Base-by-base conservation (phyloP, 2,797 vertebrate genomes). In the Sternarchorhynchus goeldii region DNA sequence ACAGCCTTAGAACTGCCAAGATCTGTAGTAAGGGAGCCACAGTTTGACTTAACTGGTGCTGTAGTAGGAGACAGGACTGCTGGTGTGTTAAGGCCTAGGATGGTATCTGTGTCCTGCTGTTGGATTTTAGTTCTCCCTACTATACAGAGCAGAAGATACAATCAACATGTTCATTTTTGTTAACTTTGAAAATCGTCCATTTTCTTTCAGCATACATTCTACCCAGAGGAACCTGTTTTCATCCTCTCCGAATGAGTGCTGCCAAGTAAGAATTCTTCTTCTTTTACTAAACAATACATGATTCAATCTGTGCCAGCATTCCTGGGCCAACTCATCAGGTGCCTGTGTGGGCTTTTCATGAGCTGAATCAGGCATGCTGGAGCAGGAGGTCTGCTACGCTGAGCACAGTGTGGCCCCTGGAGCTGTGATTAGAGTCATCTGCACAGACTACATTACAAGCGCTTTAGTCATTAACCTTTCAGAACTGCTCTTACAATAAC, bases 201-300 rank as follows among this genome's bases (percentile, higher is more conserved):
- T 58, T 57, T 8, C 75, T 79, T 79, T 31, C 41, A 75, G 78
- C 7, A 14, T 16, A 39, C 25, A 16, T 58, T 45, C 56, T 0
- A 63, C 2, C 10, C 25, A n/a, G 59, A 39, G 36, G 45, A 65
- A 10, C 0, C 18, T 16, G 10, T 5, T 16, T 21, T 65, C 10
- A 50, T 34, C 45, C 0, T 56, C 45, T 7, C 36, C 16, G n/a
- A 64, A 80, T 76, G 67, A 59, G 10, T 2, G 36, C 67, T 50
- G 53, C 73, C 25, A 75, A 65, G 78, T 75, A 80, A 65, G 73
- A 60, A 6, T 39, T 70, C 14, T 39, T 39, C 10, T 32, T 6
- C 2, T 60, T 29, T 53, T 16, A 2, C 4, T 2, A 6, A 76
- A 45, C 41, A 29, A 53, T 29, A 21, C 21, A 17, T 20, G 41